Conservation (phyloP, 35 echinoderm and acorn worm genomes). For the Lytechinus variegatus region DNA sequence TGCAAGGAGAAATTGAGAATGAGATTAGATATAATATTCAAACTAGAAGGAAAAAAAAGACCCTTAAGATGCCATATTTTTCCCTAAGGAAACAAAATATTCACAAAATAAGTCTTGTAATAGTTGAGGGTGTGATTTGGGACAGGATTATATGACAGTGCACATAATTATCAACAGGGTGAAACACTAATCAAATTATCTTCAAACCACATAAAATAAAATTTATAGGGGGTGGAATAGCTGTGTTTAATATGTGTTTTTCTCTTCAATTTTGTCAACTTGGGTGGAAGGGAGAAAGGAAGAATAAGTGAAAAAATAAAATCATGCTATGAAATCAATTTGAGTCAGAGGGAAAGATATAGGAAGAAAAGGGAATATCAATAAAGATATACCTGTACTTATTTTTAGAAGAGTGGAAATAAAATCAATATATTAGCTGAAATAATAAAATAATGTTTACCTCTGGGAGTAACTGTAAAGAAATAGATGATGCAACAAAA, state of each 20-base stretch:
- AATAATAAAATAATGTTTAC: constrained; percentile 1
- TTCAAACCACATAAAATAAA: too few species aligned
- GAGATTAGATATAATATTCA: too few species aligned
- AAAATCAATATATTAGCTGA: background rate
- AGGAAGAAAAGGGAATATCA: background rate
- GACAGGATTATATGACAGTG: too few species aligned
- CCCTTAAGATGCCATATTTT: too few species aligned
- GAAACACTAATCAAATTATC: too few species aligned
- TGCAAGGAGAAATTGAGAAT: too few species aligned
- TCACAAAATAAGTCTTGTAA: too few species aligned
- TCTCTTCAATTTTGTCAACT: background rate
- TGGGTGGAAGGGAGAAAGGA: background rate
- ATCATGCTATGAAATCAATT: background rate
- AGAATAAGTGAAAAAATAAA: background rate
- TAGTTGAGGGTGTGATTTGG: too few species aligned
- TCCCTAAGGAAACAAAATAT: too few species aligned
- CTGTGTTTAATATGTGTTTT: background rate
- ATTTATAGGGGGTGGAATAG: too few species aligned
- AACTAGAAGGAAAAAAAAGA: too few species aligned
- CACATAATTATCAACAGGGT: too few species aligned
- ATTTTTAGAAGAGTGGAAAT: background rate
- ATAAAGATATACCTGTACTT: background rate
- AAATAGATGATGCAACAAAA: constrained; percentile 19
- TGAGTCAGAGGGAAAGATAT: background rate
- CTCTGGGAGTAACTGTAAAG: constrained; percentile 10